A percentile compares a stretch with the other conserved stretches of the same genome.
phyloP scores from a whole-genome alignment of 2,797 vertebrate species.

The Gadopsis marmoratus region DNA sequence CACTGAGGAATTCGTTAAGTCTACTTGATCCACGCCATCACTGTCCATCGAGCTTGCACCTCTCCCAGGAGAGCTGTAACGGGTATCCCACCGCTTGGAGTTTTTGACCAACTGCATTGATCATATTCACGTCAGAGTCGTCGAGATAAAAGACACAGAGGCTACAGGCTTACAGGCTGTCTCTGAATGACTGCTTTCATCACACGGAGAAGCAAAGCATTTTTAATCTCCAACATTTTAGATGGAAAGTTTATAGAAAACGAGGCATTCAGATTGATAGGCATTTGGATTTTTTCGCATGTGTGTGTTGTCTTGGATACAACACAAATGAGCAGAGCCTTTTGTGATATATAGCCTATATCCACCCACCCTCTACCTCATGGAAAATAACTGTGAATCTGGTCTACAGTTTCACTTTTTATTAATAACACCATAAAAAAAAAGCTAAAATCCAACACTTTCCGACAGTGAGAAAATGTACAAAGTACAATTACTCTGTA shows the following conservation, averaged over 20 bases:
- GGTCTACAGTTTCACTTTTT: constrained; percentile 22
- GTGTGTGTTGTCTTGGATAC: neutral
- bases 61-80: constrained; percentile 24
- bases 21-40: constrained; percentile 21
- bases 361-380: constrained; percentile 6
- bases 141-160: constrained; percentile 13
- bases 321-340: neutral
- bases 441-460: constrained; percentile 16
- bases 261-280: neutral
- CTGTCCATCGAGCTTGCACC: constrained; percentile 36
- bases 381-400: constrained; percentile 22
- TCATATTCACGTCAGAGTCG: constrained; percentile 13
- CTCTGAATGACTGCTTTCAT: neutral
- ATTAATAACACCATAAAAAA: constrained; percentile 6
- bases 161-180: neutral
- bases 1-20: constrained; percentile 36
- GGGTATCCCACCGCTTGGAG: constrained; percentile 22
- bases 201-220: neutral
- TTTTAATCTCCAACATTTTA: neutral
- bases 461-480: constrained; percentile 30
- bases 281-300: neutral
- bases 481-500: constrained; percentile 54
- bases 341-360: constrained; percentile 8
- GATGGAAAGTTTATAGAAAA: neutral
- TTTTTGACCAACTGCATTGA: constrained; percentile 22